phyloP scores from a whole-genome alignment of 2,797 vertebrate species.

The Coracias cyanogaster region DNA sequence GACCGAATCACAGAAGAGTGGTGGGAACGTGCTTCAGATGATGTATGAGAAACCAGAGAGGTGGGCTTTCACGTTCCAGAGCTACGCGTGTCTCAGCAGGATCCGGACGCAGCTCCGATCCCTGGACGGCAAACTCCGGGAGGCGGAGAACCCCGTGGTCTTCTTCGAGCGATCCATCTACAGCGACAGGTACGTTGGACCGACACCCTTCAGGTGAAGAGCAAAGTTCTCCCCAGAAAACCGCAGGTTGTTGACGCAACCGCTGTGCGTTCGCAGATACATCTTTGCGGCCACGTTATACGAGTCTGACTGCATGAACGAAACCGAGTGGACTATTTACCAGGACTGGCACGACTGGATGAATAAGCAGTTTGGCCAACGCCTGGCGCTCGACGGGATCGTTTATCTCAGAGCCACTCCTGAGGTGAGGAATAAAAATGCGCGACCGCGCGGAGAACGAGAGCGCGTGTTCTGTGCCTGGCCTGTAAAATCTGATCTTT shows the following conservation, averaged over 20 bases:
- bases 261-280: slow-evolving; percentile 80
- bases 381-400: slow-evolving; percentile 89
- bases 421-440: slow-evolving; percentile 79
- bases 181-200: slow-evolving; percentile 88
- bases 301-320: slow-evolving; percentile 92
- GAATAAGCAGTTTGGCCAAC: slow-evolving; percentile 87
- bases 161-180: slow-evolving; percentile 95
- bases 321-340: slow-evolving; percentile 94
- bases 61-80: slow-evolving; percentile 96
- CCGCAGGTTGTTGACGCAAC: too few relatives aligned
- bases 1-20: slow-evolving; percentile 89
- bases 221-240: rapidly evolving
- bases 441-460: rapidly evolving
- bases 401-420: slow-evolving; percentile 92
- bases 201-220: rapidly evolving
- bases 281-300: slow-evolving; percentile 94
- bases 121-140: slow-evolving; percentile 80
- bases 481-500: background rate
- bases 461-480: background rate
- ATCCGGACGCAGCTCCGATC: slow-evolving; percentile 87
- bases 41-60: slow-evolving; percentile 94
- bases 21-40: slow-evolving; percentile 91
- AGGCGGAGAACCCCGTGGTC: slow-evolving; percentile 84
- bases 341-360: slow-evolving; percentile 94
- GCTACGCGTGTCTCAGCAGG: slow-evolving; percentile 92